phyloP scores from a whole-genome alignment of 2,797 vertebrate species.

The Australoheros facetus region DNA sequence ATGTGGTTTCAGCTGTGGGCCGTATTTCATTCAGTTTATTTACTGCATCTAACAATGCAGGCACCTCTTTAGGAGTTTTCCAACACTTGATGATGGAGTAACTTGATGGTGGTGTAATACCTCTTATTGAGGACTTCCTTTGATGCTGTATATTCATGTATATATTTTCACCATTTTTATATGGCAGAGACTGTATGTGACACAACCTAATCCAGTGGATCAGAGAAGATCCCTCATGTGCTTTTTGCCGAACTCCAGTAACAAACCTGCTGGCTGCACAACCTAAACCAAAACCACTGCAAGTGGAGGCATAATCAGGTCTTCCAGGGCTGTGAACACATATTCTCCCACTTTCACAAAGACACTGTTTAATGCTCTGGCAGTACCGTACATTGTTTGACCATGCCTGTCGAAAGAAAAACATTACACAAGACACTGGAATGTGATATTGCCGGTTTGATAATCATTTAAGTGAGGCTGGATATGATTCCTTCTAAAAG shows the following conservation, averaged over 20 bases:
- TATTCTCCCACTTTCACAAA: background rate
- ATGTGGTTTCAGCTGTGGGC: too few relatives aligned
- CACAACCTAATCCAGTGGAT: too few relatives aligned
- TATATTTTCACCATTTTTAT: too few relatives aligned
- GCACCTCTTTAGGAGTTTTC: too few relatives aligned
- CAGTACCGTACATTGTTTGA: background rate
- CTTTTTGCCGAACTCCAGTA: background rate
- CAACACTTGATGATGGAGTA: too few relatives aligned
- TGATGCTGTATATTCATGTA: too few relatives aligned
- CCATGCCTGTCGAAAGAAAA: background rate
- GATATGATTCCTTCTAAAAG: background rate
- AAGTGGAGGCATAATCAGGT: background rate
- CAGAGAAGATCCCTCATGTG: too few relatives aligned
- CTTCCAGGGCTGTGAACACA: background rate
- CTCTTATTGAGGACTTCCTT: too few relatives aligned
- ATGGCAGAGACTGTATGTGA: too few relatives aligned
- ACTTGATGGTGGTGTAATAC: too few relatives aligned
- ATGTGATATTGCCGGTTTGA: slow-evolving; percentile 18
- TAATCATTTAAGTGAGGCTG: background rate
- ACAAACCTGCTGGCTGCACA: background rate
- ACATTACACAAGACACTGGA: background rate
- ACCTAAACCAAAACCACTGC: background rate
- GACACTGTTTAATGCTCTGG: background rate
- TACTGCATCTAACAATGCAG: too few relatives aligned
- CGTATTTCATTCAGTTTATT: too few relatives aligned